Percentiles rank a stretch among this genome's conserved stretches.
These are phyloP conservation scores for Pristionchus pacificus DNA, from an alignment of 1,140 invertebrate genomes.

Conservation along the genomic window DNA sequence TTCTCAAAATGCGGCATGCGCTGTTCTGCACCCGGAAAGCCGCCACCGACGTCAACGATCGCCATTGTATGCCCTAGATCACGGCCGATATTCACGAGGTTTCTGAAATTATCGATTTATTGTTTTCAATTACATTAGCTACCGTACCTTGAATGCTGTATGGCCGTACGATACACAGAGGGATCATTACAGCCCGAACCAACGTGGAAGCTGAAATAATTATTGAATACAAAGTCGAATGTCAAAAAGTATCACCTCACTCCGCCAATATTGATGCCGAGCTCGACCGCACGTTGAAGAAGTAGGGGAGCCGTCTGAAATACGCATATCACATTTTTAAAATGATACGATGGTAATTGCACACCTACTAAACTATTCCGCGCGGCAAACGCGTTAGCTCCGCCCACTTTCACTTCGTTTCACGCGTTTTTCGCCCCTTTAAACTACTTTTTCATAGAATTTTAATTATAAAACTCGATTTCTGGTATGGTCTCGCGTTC, in stretches of 20 bases:
- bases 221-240: background rate
- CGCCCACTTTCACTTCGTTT: too few species aligned
- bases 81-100: conserved; percentile 55
- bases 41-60: conserved; percentile 62
- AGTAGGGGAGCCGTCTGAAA: conserved; percentile 70
- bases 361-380: too few species aligned
- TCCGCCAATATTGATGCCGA: conserved; percentile 75
- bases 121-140: conserved; percentile 27
- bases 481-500: too few species aligned
- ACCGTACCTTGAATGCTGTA: conserved; percentile 57
- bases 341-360: too few species aligned
- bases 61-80: conserved; percentile 15
- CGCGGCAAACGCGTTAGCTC: too few species aligned
- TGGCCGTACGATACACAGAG: conserved; percentile 59
- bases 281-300: conserved; percentile 70
- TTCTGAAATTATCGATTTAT: background rate
- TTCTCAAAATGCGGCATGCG: conserved; percentile 37
- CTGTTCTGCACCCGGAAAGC: conserved; percentile 60
- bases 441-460: too few species aligned
- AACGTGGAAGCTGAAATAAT: conserved; percentile 61
- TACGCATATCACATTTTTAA: background rate
- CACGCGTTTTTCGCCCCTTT: too few species aligned
- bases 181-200: conserved; percentile 62
- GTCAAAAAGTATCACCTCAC: conserved; percentile 29
- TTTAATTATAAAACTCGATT: too few species aligned